Evolutionary conservation across 2,797 vertebrate species (phyloP), one percentile per base, ranked within the genome.

Genomic region (Coilia nasus): DNA sequence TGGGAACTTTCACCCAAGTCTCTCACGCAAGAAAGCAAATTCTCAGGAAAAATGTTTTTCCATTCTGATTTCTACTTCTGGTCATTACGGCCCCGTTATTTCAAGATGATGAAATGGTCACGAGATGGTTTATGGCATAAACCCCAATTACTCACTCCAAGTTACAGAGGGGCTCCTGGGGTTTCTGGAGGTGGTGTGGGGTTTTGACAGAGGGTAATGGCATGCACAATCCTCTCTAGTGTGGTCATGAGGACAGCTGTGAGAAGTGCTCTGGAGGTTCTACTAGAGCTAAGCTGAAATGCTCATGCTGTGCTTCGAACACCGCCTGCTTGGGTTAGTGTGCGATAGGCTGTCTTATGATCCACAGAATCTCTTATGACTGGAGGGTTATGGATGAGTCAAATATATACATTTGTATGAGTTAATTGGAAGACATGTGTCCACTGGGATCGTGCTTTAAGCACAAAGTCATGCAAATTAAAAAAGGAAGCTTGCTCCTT

Each of bases 101-200:
- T 85, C 87, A 86, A 86, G 82, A 78, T 60, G 60, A 88, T 92
- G 90, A 91, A 57, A 81, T 92, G 89, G 86, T 15, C 78, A 80
- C 83, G 85, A 86, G 87, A 87, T 85, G 88, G 81, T 84, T 84
- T 81, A 87, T 86, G 85, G 87, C 87, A 88, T 90, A 85, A 88
- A 87, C 83, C 87, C 88, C 60, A 35, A 86, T 87, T 85, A 80
- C 75, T n/a, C 35, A 31, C 44, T 59, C 64, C 80, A 41, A 64
- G 71, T 78, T 31, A 50, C 19, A 78, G 67, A 60, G 59, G 9
- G 31, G 19, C 5, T 80, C 23, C 60, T 25, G 41, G 83, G 62
- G 17, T 28, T 82, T 78, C 46, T 54, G 71, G 64, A 57, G 60
- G 56, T 87, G 12, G 14, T 6, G 28, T 2, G 17, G 28, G 3